These are phyloP conservation scores for Lingula anatina DNA, from an alignment of 2,888 invertebrate species.

Conservation along the genomic window DNA sequence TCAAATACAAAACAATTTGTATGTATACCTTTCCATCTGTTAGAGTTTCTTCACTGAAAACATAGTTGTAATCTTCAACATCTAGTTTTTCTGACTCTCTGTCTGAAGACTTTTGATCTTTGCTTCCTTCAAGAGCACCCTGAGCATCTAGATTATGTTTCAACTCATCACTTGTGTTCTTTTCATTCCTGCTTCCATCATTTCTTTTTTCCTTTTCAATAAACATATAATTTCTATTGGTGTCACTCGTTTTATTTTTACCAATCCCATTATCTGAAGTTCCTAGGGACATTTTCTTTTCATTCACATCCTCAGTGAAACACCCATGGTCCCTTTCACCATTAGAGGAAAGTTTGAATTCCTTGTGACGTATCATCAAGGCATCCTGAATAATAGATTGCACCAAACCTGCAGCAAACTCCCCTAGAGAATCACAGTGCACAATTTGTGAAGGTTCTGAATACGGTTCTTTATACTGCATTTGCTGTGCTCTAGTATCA, in stretches of 20 bases:
- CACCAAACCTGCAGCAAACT: background rate
- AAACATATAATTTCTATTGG: no score
- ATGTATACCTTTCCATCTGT: slow-evolving; percentile 38
- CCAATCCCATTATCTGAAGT: no score
- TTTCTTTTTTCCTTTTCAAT: slow-evolving; percentile 1
- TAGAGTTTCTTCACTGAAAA: slow-evolving; percentile 33
- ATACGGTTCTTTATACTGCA: no score
- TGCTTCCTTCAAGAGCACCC: background rate
- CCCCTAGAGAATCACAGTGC: background rate
- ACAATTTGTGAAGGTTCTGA: no score
- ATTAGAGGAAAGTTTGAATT: no score
- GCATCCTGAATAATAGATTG: background rate
- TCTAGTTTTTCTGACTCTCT: slow-evolving; percentile 10
- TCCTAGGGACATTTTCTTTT: no score
- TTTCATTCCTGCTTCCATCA: slow-evolving; percentile 4
- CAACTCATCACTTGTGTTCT: no score
- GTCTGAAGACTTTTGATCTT: slow-evolving; percentile 2
- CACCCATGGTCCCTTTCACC: no score
- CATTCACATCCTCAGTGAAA: no score
- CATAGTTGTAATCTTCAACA: slow-evolving; percentile 14
- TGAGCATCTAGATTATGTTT: background rate
- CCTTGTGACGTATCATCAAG: no score
- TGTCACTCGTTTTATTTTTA: no score
- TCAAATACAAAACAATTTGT: background rate
- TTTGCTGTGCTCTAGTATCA: no score